phyloP scores from a whole-genome alignment of 2,888 invertebrate genomes.

The Diarsia mendica region DNA sequence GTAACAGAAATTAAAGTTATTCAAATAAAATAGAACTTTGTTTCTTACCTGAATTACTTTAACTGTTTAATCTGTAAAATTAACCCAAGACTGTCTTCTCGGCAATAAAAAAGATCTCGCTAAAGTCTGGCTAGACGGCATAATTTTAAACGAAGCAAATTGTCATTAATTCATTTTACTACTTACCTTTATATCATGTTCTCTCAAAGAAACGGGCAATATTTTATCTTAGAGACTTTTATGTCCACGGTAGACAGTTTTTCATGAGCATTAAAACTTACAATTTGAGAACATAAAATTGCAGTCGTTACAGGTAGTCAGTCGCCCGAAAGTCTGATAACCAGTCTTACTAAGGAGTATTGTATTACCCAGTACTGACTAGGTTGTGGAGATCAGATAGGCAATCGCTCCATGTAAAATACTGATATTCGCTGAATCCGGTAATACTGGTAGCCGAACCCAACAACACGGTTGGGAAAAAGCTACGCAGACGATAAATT shows the following conservation, averaged over 20 bases:
- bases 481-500: too few species aligned
- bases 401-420: too few species aligned
- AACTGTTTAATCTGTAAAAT: slow-evolving; percentile 18
- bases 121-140: slow-evolving; percentile 17
- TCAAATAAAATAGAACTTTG: background rate
- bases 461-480: too few species aligned
- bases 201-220: slow-evolving; percentile 15
- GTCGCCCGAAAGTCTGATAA: too few species aligned
- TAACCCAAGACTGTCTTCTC: background rate
- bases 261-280: slow-evolving; percentile 5
- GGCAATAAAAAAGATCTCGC: slow-evolving; percentile 28
- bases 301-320: too few species aligned
- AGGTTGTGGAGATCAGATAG: too few species aligned
- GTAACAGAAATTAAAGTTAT: background rate
- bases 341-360: too few species aligned
- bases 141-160: slow-evolving; percentile 42
- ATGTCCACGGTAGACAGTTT: background rate
- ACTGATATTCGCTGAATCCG: too few species aligned
- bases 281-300: background rate
- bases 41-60: background rate
- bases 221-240: slow-evolving; percentile 34
- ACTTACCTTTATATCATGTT: slow-evolving; percentile 20
- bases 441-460: too few species aligned
- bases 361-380: too few species aligned
- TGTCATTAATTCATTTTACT: slow-evolving; percentile 32